Percentiles rank a stretch among this genome's conserved stretches.
Conservation (phyloP, 1,140 invertebrate species). For the Nasonia vitripennis region DNA sequence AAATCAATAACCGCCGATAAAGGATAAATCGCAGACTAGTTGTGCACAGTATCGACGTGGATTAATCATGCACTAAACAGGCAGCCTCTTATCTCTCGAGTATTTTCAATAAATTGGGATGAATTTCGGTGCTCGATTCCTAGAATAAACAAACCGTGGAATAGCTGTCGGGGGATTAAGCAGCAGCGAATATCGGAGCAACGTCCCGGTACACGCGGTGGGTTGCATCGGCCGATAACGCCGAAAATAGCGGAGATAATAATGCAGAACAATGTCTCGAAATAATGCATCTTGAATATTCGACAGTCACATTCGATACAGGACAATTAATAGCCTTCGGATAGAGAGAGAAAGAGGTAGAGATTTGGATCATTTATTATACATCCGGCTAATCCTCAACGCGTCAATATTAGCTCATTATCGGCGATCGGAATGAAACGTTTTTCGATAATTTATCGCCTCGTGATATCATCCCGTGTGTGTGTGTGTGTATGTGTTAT, state of each 20-base stretch:
- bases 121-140: too few relatives aligned
- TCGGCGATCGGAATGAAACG: neutral
- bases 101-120: too few relatives aligned
- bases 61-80: too few relatives aligned
- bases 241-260: slow-evolving; percentile 36
- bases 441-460: slow-evolving; percentile 17
- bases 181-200: neutral
- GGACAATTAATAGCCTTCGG: slow-evolving; percentile 14
- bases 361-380: slow-evolving; percentile 14
- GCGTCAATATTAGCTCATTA: slow-evolving; percentile 25
- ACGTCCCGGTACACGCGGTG: neutral
- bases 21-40: too few relatives aligned
- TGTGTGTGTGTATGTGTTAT: neutral
- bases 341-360: neutral
- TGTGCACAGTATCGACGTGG: too few relatives aligned
- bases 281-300: slow-evolving; percentile 43
- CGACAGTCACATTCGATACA: neutral
- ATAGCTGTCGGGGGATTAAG: neutral
- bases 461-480: neutral
- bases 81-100: too few relatives aligned
- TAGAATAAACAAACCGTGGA: neutral
- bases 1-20: too few relatives aligned
- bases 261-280: slow-evolving; percentile 4
- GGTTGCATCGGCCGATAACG: neutral
- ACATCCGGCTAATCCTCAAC: neutral